A percentile compares a stretch with the other conserved stretches of the same genome.
Evolutionary conservation across 2,113 vertebrate species (phyloP).

Genomic region (Periophthalmodon schlosseri): DNA sequence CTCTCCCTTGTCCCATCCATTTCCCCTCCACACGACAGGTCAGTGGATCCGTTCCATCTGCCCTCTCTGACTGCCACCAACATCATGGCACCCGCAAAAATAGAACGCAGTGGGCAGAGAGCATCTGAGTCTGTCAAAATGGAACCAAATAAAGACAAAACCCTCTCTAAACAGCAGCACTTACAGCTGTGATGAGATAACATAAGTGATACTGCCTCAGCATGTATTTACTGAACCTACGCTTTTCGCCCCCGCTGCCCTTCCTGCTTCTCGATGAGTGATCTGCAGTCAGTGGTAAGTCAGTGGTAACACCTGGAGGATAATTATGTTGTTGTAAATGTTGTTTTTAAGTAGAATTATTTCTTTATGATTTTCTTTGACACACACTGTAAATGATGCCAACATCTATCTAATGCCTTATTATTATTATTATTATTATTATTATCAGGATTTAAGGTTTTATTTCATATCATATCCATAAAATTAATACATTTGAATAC

Average conservation of each 20-base stretch:
- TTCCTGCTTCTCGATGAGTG: constrained; percentile 27
- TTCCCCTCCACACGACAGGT: constrained; percentile 71
- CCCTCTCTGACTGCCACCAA: constrained; percentile 65
- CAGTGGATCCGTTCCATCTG: constrained; percentile 75
- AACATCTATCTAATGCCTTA: no score
- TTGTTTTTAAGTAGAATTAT: no score
- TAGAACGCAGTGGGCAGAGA: constrained; percentile 60
- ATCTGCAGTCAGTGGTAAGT: background rate
- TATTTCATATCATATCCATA: no score
- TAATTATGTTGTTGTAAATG: no score
- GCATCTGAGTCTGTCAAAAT: constrained; percentile 22
- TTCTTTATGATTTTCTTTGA: no score
- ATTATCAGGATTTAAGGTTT: no score
- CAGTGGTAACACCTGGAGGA: no score
- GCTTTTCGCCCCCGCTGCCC: constrained; percentile 11
- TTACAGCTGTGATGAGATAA: constrained; percentile 11
- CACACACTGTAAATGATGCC: no score
- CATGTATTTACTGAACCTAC: constrained; percentile 12
- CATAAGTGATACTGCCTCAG: constrained; percentile 27
- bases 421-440: no score
- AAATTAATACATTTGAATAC: no score
- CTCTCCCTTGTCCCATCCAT: constrained; percentile 64
- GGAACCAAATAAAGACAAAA: background rate
- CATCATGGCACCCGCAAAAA: constrained; percentile 72
- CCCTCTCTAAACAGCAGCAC: background rate